Base-by-base conservation (phyloP, 1,140 invertebrate species). In the Bombus fervidus region DNA sequence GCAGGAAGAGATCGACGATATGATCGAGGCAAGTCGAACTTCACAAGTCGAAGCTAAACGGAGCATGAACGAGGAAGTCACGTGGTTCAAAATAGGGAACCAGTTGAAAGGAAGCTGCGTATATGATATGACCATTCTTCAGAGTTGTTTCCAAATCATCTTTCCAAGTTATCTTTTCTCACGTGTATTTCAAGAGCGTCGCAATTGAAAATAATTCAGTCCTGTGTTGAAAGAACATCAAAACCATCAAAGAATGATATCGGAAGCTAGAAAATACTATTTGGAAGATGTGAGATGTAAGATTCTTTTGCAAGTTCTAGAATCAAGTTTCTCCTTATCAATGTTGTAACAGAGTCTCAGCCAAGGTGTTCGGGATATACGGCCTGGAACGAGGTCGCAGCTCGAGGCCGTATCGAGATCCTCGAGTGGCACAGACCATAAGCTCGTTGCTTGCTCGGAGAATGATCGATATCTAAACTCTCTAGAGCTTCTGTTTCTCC, bases 391-490 rank as follows among this genome's bases (percentile, higher is more conserved):
- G 37, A 43, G 73, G 74, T 18, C 59, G 39, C 31, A 25, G 18
- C 57, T 64, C 31, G 28, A n/a, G 57, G 37, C 37, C 12, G 53
- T 64, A 41, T 71, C 64, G 39, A 64, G 76, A 77, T 69, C 22
- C 34, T 68, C 43, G 28, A 31, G 22, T 69, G 25, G n/a, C 34
- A 28, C 13, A 77, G 73, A 28, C 31, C 37, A 31, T 25, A 31
- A 28, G 53, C 15, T 41, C 25, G 66, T 22, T 81, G n/a, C 37
- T 39, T 47, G 41, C 28, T 25, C 57, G 12, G 37, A 18, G 57
- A 41, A 73, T 64, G 66, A 73, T 81, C 83, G 57, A 85, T 85
- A 62, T 73, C n/a, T 73, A 72, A 57, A 81, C 22, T 62, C 69
- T 62, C 76, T 47, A 41, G 71, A 71, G 72, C 43, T 68, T 68